Conservation (phyloP, 2,113 vertebrate genomes). For the Chauna torquata region DNA sequence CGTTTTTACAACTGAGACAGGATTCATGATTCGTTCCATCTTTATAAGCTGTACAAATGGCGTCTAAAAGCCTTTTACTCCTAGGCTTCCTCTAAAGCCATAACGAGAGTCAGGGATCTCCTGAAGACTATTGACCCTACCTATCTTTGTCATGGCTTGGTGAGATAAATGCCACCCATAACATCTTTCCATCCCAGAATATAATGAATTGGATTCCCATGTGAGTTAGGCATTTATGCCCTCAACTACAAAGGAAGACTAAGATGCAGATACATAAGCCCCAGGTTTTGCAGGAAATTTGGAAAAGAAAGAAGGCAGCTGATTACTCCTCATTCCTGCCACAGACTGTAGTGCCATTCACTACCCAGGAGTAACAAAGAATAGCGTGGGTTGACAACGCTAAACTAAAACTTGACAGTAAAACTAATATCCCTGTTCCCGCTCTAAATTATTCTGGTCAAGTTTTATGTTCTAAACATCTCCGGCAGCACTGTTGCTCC, state of each 20-base stretch:
- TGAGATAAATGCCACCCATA: background rate
- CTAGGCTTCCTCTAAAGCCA: background rate
- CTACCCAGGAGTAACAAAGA: background rate
- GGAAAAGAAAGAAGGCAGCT: background rate
- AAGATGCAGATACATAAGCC: background rate
- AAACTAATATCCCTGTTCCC: background rate
- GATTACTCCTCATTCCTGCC: background rate
- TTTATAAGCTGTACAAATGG: background rate
- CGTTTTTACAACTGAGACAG: background rate
- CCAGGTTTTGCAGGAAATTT: background rate
- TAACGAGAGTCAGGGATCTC: background rate
- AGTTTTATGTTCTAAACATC: background rate
- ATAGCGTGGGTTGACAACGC: background rate
- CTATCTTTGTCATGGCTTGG: background rate
- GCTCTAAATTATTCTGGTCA: background rate
- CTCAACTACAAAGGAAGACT: background rate
- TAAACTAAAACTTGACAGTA: background rate
- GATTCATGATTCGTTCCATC: background rate
- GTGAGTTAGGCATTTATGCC: background rate
- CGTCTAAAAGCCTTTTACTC: background rate
- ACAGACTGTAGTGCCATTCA: background rate
- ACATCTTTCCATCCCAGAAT: background rate
- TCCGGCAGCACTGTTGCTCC: background rate
- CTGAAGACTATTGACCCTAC: background rate
- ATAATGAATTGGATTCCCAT: background rate